Evolutionary conservation across 1,140 invertebrate species (phyloP), one percentile per base, ranked within the genome.

Genomic region (Tetranychus cinnabarinus): DNA sequence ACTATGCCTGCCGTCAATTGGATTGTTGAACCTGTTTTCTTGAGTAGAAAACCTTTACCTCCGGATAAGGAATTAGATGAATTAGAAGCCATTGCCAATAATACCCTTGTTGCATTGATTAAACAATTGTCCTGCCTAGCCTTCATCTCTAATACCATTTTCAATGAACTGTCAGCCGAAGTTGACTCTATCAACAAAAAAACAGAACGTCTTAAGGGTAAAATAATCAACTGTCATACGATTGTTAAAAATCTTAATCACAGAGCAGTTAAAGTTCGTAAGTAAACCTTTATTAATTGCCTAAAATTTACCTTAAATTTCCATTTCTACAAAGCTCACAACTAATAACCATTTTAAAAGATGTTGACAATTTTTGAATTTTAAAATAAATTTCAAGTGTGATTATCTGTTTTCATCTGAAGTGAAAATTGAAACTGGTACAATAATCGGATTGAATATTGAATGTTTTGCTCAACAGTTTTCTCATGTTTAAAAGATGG

Each of bases 1-100:
- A 62, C n/a, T 13, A 66, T 66, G 66, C 64, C 66, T 13, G 65
- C 63, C 12, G 60, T 42, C 5, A 65, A 66, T 48, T 66, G 66
- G 66, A 50, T 42, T 54, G 62, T 65, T 39, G 64, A 66, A 39
- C 66, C 66, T 42, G 66, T 66, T 46, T 66, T 61, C 42, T 37
- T 66, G 8, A 58, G 60, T n/a, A 33, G 64, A 34, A 59, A 61
- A 58, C 58, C 64, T 4, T 39, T 65, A 34, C 66, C 66, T 12
- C 64, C 64, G 36, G 64, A 66, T 46, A 64, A 60, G 34, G 46
- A 62, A 36, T 12, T 6, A 31, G 39, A 45, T 35, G 65, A 66
- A 55, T 61, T 70, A 10, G 45, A 60, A 48, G 47, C 10, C 35
- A 37, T 33, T 47, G 48, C 52, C 23, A 65, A 63, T 39, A 56